Conservation (phyloP, 2,888 invertebrate species). For the Xanthostigma xanthostigma region DNA sequence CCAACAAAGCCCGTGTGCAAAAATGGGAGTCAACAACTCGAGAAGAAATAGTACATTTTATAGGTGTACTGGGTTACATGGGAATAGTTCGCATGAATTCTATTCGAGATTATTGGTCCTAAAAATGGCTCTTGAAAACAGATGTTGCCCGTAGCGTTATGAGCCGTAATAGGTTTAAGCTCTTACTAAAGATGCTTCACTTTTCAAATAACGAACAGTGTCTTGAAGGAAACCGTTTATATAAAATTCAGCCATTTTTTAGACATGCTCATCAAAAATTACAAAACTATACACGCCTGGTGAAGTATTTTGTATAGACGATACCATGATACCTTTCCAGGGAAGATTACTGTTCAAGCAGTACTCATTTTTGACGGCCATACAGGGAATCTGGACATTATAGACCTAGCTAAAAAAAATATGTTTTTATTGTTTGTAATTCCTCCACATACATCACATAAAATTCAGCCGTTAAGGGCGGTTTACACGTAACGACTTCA, state of each 20-base stretch:
- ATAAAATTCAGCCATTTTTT: no score
- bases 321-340: conserved; percentile 19
- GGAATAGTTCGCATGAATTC: neutral
- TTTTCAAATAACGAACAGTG: neutral
- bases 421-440: no score
- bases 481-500: no score
- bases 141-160: conserved; percentile 2
- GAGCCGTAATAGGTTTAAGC: conserved; percentile 1
- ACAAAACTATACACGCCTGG: conserved; percentile 9
- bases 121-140: conserved; percentile 3
- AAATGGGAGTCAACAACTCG: conserved; percentile 7
- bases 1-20: conserved; percentile 5
- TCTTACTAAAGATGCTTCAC: neutral
- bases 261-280: no score
- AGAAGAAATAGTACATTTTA: conserved; percentile 9
- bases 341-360: conserved; percentile 16
- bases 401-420: no score
- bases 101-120: conserved; percentile 9
- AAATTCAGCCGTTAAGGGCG: no score
- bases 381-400: no score
- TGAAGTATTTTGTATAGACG: conserved; percentile 17
- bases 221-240: neutral
- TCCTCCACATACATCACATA: no score
- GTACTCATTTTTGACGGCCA: no score
- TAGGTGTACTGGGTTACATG: conserved; percentile 10